Base-by-base conservation (phyloP, 1,140 invertebrate species). In the Aleiodes sp. region DNA sequence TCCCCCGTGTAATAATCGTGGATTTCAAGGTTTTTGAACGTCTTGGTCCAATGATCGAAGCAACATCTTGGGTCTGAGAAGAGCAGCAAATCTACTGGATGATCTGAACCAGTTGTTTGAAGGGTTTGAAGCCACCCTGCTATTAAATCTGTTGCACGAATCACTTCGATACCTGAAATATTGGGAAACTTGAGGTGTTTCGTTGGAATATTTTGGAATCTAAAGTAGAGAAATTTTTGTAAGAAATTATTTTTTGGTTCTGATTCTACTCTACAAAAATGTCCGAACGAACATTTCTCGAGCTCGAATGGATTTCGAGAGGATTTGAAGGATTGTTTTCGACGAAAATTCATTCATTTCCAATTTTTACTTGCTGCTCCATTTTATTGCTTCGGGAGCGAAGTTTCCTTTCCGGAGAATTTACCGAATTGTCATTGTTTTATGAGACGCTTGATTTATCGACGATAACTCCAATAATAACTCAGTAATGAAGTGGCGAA, bases 91-190 rank as follows among this genome's bases (percentile, higher is more conserved):
- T 76, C 60, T 7, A 83, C 73, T 7, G 28, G 57, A 26, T 52
- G 10, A 4, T 73, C 31, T 2, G 69, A 41, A 29, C 73, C 73
- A 31, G 74, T 75, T 35, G 75, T 72, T 37, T 73, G 77, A 56
- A 72, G 80, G 68, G 67, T 73, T 65, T 79, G 70, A n/a, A 86
- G 24, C 81, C 83, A 86, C 56, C 82, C 81, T 33, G 79, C 63
- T 1, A 86, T 74, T 7, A 86, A 71, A 12, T 68, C 31, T 70
- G 70, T 63, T 0, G 76, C 77, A 66, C 79, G 78, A 16, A 73
- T 74, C 6, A 64, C 75, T 31, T 82, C 65, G 4, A 76, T 21
- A 52, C 69, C 84, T 85, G 39, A 65, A 78, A 80, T 59, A 46
- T 31, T 35, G 6, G 33, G 10, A 21, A 37, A n/a, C n/a, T n/a